Base-by-base conservation (phyloP, 2,888 invertebrate genomes). In the Cetonia aurata region DNA sequence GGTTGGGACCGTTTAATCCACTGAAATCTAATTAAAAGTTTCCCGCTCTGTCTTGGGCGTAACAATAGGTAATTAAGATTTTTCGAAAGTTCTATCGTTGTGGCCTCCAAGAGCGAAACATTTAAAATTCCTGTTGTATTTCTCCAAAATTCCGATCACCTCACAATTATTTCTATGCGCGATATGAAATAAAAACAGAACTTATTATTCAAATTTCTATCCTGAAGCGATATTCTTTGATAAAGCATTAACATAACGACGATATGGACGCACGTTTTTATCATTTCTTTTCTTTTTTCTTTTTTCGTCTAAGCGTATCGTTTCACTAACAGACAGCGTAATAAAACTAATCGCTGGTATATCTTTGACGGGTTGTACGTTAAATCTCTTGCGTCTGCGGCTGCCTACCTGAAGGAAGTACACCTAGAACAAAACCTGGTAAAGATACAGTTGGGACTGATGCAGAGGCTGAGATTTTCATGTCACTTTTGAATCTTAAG, bases 401-500 rank as follows among this genome's bases (percentile, higher is more conserved):
- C 67, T 70, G 71, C 72, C 75, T 77, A 77, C 77, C 77, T 77
- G 77, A 70, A 72, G 72, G 71, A 77, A 78, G 77, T 77, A 74
- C 78, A 79, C 80, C 79, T 81, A 80, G 78, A 80, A 83, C 83
- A 82, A 82, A 82, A 83, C 82, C 78, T 77, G 77, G 75, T 78
- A 79, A 81, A 80, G 80, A 80, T 80, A 80, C 80, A 80, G 82
- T 81, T 80, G 80, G 81, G 82, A 79, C 80, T 79, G 80, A 80
- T 80, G 81, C 81, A 81, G 80, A 82, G 82, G 80, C 83, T 79
- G 83, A 85, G 84, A 85, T 85, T 85, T 85, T 83, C 85, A 80
- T 85, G 85, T 85, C 85, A 84, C 84, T 84, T 85, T 85, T 83
- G 83, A 84, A 85, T 84, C 83, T 83, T 82, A 69, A 80, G 82